These are phyloP conservation scores for Columba guinea DNA, from an alignment of 2,797 vertebrate species.

Conservation along the genomic window DNA sequence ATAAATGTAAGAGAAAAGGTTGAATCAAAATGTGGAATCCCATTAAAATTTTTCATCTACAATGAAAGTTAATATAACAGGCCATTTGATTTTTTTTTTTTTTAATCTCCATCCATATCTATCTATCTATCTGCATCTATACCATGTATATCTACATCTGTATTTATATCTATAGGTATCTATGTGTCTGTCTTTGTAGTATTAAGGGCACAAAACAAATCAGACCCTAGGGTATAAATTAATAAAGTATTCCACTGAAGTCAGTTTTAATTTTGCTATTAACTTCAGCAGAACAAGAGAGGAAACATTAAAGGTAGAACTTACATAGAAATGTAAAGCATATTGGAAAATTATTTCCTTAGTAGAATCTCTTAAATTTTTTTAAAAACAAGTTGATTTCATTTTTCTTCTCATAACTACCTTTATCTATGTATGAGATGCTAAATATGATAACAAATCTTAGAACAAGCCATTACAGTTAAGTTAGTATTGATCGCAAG, in stretches of 20 bases:
- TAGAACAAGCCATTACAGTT: conserved; percentile 38
- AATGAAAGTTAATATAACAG: background rate
- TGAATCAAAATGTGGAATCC: background rate
- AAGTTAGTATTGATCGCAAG: conserved; percentile 44
- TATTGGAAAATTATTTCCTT: background rate
- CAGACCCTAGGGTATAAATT: background rate
- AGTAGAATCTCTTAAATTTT: background rate
- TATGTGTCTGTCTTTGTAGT: background rate
- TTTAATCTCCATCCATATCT: too few species aligned
- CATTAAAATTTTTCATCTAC: background rate
- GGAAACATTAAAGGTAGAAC: background rate
- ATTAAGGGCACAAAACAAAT: background rate
- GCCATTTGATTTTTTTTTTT: too few species aligned
- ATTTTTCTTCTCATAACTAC: background rate
- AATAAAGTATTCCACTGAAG: background rate
- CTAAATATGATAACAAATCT: conserved; percentile 61
- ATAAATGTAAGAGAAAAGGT: background rate
- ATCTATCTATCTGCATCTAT: too few species aligned
- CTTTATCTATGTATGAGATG: conserved; percentile 53
- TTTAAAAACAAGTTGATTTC: background rate
- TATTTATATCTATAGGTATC: background rate
- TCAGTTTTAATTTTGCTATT: background rate
- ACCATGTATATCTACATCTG: too few species aligned
- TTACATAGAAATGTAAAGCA: background rate
- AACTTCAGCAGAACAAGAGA: background rate